Conservation (phyloP, 2,888 invertebrate genomes). For the Caenorhabditis macrosperma region DNA sequence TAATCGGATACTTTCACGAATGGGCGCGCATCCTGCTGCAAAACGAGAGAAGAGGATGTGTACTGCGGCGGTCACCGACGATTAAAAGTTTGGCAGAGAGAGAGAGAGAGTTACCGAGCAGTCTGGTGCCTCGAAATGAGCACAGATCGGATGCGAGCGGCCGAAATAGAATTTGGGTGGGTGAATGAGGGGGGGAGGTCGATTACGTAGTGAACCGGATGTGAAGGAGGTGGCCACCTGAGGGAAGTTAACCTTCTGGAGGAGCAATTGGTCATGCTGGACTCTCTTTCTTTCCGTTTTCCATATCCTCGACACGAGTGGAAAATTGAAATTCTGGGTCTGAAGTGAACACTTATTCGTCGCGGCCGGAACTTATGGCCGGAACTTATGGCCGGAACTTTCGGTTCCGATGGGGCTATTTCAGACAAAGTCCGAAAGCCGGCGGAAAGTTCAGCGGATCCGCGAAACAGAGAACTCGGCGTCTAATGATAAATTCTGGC, state of each 20-base stretch:
- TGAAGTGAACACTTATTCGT: too few species aligned
- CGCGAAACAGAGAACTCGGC: neutral
- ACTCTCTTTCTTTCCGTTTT: neutral
- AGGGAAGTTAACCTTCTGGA: constrained; percentile 26
- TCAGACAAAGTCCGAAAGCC: constrained; percentile 7
- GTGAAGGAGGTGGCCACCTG: constrained; percentile 21
- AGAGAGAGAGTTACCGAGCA: constrained; percentile 7
- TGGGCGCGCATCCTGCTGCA: constrained; percentile 10
- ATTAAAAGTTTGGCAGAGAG: constrained; percentile 30
- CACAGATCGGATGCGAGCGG: constrained; percentile 17
- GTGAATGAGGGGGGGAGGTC: constrained; percentile 11
- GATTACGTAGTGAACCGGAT: constrained; percentile 38
- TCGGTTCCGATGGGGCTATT: neutral
- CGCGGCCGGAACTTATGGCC: too few species aligned
- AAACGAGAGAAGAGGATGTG: neutral
- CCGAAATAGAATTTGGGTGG: constrained; percentile 33
- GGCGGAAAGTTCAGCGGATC: too few species aligned
- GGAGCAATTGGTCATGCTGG: constrained; percentile 2
- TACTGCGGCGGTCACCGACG: constrained; percentile 2
- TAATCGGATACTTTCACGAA: constrained; percentile 31
- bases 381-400: too few species aligned
- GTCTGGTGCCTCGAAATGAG: constrained; percentile 31
- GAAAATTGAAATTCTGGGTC: too few species aligned
- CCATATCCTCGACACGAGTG: too few species aligned
- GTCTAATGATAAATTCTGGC: constrained; percentile 40